Evolutionary conservation across 2,797 vertebrate species (phyloP).

Genomic region (Sebastes trivittatus): DNA sequence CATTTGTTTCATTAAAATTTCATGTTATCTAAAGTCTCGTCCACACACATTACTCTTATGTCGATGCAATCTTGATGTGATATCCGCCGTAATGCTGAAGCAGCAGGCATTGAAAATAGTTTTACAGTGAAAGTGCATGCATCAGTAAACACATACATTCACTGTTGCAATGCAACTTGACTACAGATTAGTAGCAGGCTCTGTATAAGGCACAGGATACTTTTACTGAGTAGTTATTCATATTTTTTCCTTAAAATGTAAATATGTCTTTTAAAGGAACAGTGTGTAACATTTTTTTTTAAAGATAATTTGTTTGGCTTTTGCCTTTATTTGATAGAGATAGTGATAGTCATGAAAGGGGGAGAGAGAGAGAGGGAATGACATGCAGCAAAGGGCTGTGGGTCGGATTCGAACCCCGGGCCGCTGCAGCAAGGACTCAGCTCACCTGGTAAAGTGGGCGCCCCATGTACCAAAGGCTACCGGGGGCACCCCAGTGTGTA

Average conservation of each 20-base stretch:
- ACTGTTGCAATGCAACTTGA: neutral
- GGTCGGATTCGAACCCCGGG: no score
- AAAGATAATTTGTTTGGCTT: no score
- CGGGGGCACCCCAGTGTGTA: no score
- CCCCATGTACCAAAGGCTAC: no score
- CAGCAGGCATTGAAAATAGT: neutral
- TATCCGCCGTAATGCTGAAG: neutral
- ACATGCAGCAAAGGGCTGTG: no score
- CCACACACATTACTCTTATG: neutral
- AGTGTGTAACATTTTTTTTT: no score
- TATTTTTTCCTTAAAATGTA: neutral
- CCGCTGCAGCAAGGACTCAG: no score
- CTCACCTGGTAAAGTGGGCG: no score
- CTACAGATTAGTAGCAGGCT: neutral
- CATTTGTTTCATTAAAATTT: constrained; percentile 29
- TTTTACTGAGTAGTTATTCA: neutral
- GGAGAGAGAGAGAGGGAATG: no score
- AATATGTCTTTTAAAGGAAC: neutral
- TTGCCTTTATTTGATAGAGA: no score
- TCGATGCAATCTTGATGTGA: neutral
- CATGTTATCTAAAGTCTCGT: constrained; percentile 17
- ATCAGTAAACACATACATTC: neutral
- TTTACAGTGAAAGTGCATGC: neutral
- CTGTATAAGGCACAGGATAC: neutral
- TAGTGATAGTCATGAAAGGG: no score